These are phyloP conservation scores for Clivina fossor DNA, from an alignment of 2,888 invertebrate species.

Conservation along the genomic window DNA sequence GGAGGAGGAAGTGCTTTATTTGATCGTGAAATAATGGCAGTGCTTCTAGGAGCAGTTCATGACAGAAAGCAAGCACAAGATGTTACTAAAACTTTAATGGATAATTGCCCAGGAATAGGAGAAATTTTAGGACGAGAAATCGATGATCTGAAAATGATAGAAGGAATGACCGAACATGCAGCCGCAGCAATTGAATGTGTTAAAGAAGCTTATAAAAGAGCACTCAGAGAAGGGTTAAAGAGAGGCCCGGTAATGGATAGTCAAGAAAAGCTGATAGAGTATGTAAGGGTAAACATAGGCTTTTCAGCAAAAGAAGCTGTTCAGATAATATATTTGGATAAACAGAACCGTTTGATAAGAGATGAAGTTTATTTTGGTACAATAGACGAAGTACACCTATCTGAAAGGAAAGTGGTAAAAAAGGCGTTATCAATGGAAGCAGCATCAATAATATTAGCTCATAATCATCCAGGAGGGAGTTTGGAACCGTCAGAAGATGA, in stretches of 20 bases:
- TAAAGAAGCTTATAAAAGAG: constrained; percentile 27
- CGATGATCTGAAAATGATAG: too few species aligned
- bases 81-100: constrained; percentile 25
- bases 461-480: too few species aligned
- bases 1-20: constrained; percentile 6
- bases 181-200: constrained; percentile 29
- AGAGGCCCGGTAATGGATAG: constrained; percentile 30
- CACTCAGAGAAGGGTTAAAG: constrained; percentile 29
- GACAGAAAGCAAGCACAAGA: constrained; percentile 23
- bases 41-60: constrained; percentile 20
- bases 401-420: neutral
- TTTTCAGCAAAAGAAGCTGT: constrained; percentile 19
- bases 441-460: neutral
- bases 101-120: constrained; percentile 29
- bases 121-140: constrained; percentile 27
- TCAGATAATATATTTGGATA: neutral
- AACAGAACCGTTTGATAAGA: neutral
- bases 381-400: neutral
- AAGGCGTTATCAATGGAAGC: neutral
- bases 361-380: neutral
- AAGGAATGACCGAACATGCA: constrained; percentile 23
- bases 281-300: constrained; percentile 8
- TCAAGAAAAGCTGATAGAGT: constrained; percentile 17
- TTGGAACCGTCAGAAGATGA: too few species aligned
- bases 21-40: constrained; percentile 11